These are phyloP conservation scores for Andrena cerasifolii DNA, from an alignment of 1,140 invertebrate genomes.

Conservation along the genomic window DNA sequence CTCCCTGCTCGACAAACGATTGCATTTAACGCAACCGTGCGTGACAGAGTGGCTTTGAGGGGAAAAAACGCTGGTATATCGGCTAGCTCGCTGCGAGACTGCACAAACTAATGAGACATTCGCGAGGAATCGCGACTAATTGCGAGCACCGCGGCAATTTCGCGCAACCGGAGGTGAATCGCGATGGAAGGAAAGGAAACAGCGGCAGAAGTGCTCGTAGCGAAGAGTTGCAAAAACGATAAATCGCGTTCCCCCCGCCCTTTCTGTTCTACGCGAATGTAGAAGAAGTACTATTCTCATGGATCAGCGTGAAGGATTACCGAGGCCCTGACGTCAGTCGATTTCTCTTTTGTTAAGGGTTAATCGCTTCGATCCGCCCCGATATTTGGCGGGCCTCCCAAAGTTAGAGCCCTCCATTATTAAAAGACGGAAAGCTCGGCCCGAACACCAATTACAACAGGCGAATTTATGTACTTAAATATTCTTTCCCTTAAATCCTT, in stretches of 20 bases:
- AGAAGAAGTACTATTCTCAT: background rate
- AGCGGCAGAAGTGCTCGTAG: background rate
- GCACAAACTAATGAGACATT: too few species aligned
- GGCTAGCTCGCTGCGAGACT: too few species aligned
- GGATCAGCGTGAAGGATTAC: background rate
- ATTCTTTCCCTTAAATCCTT: too few species aligned
- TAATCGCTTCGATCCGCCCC: background rate
- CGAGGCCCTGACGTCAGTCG: background rate
- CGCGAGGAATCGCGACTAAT: background rate
- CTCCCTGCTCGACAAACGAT: too few species aligned
- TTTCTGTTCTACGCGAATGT: background rate
- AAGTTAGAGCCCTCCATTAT: background rate
- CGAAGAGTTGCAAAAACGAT: background rate
- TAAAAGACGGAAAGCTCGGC: background rate
- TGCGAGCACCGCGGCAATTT: background rate
- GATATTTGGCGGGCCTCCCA: background rate
- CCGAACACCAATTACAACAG: too few species aligned
- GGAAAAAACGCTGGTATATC: too few species aligned
- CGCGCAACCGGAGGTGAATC: background rate
- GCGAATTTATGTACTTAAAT: too few species aligned
- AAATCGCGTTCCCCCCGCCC: background rate
- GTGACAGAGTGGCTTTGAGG: too few species aligned
- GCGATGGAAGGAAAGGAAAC: too few species aligned
- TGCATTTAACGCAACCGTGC: background rate
- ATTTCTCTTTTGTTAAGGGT: slow-evolving; percentile 11